Evolutionary conservation across 2,113 vertebrate species (phyloP).

Genomic region (Gadus chalcogrammus): DNA sequence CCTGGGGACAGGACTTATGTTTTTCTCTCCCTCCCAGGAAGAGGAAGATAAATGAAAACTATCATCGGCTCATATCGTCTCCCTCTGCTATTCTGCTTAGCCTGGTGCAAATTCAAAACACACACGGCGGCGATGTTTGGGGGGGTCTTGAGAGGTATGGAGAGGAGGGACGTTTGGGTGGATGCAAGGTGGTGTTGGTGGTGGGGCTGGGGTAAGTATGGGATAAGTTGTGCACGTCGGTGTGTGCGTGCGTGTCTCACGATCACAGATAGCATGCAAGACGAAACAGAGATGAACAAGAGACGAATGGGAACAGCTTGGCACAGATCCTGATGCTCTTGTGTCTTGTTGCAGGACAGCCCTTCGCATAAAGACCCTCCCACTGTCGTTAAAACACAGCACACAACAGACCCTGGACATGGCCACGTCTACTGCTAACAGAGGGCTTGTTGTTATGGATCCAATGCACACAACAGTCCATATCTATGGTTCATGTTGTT

Average conservation of each 20-base stretch:
- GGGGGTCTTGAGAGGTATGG: neutral
- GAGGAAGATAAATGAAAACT: neutral
- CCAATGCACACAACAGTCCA: no score
- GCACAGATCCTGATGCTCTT: conserved; percentile 37
- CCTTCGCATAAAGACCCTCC: conserved; percentile 9
- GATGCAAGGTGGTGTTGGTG: conserved; percentile 17
- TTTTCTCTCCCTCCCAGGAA: neutral
- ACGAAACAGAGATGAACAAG: conserved; percentile 54
- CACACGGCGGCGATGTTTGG: neutral
- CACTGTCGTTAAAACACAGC: no score
- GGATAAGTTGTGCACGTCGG: conserved; percentile 58
- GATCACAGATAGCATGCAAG: conserved; percentile 48
- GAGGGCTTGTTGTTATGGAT: no score
- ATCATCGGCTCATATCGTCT: neutral
- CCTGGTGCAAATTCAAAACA: conserved; percentile 39
- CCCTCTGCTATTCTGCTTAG: conserved; percentile 28
- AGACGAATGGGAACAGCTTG: conserved; percentile 38
- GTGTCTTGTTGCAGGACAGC: conserved; percentile 33
- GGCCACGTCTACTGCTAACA: no score
- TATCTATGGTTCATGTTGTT: no score
- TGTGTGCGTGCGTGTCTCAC: conserved; percentile 17
- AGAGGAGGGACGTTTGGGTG: conserved; percentile 25
- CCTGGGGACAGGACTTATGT: neutral
- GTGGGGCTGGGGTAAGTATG: conserved; percentile 34
- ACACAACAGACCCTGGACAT: no score